Evolutionary conservation across 2,113 vertebrate species (phyloP).

Genomic region (Neoarius graeffei): DNA sequence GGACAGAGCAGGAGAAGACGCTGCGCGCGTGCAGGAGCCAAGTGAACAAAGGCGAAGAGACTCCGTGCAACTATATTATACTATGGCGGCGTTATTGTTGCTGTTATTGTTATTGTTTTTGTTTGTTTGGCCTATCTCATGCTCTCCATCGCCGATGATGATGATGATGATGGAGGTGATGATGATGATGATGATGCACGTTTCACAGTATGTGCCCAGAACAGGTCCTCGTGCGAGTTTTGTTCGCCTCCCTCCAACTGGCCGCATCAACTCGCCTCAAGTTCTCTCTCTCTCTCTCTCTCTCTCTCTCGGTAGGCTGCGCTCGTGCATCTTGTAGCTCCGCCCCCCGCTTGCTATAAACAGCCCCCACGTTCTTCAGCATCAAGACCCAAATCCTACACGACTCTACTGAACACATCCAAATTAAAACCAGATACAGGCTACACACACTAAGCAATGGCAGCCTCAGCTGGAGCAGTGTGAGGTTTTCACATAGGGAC

Average conservation of each 20-base stretch:
- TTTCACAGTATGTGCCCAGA: conserved; percentile 46
- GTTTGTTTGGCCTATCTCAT: neutral
- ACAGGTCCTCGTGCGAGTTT: conserved; percentile 45
- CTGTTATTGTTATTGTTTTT: neutral
- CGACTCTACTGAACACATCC: neutral
- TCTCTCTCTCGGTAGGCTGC: conserved; percentile 69
- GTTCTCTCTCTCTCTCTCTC: conserved; percentile 48
- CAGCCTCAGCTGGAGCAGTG: neutral
- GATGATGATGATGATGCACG: neutral
- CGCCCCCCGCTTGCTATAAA: conserved; percentile 63
- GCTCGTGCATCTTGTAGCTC: conserved; percentile 64
- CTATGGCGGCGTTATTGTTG: neutral
- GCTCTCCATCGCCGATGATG: neutral
- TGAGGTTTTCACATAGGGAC: neutral
- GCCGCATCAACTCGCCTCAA: conserved; percentile 44
- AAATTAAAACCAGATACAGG: neutral
- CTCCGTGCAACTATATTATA: neutral
- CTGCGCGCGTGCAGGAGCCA: neutral
- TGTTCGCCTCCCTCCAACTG: conserved; percentile 52
- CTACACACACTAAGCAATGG: neutral
- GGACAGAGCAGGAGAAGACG: conserved; percentile 6
- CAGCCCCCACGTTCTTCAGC: conserved; percentile 58
- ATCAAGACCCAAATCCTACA: conserved; percentile 55
- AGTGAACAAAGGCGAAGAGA: neutral
- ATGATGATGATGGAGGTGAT: too few relatives aligned